phyloP scores from a whole-genome alignment of 2,888 invertebrate species.

The Villa cingulata region DNA sequence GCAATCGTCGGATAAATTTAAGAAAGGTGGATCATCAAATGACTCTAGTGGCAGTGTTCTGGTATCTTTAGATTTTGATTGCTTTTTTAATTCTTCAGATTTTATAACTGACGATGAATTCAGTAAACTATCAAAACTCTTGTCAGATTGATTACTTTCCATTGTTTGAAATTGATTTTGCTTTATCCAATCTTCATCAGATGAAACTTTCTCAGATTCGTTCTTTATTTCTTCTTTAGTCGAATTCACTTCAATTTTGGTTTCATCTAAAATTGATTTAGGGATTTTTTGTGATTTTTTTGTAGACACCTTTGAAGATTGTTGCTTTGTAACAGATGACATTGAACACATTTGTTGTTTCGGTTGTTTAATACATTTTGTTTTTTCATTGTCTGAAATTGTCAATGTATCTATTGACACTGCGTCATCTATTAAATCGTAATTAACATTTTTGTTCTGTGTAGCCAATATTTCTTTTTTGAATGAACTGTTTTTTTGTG shows the following conservation, averaged over 20 bases:
- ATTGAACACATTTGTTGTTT: neutral
- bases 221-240: no score
- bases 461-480: neutral
- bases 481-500: no score
- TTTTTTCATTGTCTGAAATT: no score
- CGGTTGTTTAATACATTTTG: neutral
- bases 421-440: neutral
- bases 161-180: no score
- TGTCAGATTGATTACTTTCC: no score
- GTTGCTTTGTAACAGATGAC: neutral
- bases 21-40: no score
- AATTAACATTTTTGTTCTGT: neutral
- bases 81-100: constrained; percentile 1
- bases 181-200: neutral
- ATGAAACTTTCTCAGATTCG: neutral
- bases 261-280: constrained; percentile 3
- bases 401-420: neutral
- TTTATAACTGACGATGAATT: neutral
- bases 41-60: neutral
- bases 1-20: constrained; percentile 17
- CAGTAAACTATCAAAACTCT: no score
- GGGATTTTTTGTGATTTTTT: neutral
- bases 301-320: constrained; percentile 4
- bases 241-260: constrained; percentile 3
- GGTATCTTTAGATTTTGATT: neutral